Evolutionary conservation across 35 echinoderm and acorn worm species (phyloP).

Genomic region (Stichopus chloronotus): DNA sequence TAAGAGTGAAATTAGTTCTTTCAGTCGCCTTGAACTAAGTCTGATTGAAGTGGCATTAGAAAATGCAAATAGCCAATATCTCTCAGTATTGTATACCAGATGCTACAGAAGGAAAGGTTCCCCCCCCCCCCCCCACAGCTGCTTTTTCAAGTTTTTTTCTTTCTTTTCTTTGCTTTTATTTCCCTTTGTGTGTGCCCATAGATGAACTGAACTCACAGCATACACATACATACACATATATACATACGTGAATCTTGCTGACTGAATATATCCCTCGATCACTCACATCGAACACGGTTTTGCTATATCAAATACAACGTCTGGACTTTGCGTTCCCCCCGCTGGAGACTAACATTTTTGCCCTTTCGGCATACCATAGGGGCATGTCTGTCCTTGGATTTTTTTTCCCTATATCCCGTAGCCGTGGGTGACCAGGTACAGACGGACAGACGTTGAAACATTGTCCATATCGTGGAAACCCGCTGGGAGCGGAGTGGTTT

Average conservation of each 20-base stretch:
- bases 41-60: too few species aligned
- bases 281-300: too few species aligned
- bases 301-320: neutral
- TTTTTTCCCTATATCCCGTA: neutral
- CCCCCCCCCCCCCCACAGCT: neutral
- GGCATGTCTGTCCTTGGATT: neutral
- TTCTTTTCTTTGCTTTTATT: neutral
- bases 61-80: neutral
- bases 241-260: neutral
- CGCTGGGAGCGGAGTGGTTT: slow-evolving; percentile 6
- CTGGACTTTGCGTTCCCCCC: neutral
- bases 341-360: neutral
- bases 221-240: neutral
- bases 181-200: too few species aligned
- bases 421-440: slow-evolving; percentile 1
- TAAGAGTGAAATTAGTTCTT: too few species aligned
- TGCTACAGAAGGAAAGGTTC: neutral
- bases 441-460: neutral
- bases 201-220: neutral
- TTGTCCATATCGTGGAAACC: slow-evolving; percentile 9
- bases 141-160: neutral
- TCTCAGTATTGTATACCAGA: neutral
- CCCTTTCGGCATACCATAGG: neutral
- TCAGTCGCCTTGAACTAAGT: too few species aligned
- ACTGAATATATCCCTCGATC: too few species aligned